Base-by-base conservation (phyloP, 2,888 invertebrate species). In the Agrotis exclamationis region DNA sequence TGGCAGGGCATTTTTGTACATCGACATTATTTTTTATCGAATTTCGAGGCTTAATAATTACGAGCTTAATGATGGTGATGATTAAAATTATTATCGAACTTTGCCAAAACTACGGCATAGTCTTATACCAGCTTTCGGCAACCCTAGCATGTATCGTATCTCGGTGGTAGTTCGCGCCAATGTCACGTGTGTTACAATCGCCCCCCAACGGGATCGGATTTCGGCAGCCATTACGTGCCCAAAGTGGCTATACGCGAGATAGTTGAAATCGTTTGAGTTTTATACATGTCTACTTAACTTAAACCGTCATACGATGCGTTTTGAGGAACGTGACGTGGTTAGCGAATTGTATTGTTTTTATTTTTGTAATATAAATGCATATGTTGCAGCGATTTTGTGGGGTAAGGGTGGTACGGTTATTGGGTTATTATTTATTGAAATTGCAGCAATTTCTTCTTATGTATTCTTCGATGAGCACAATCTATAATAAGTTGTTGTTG, bases 101-200 rank as follows among this genome's bases (percentile, higher is more conserved):
- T 39, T 39, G 39, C 39, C 39, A 11, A 39, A 39, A 39, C 1
- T 39, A 39, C 9, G 39, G 39, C 39, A 39, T 39, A 9, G 9
- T 2, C 39, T 39, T 39, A 39, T 33, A 3, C 9, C 33, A 2
- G 9, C 2, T 39, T 57, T 66, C 33, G 53, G 0, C 76, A 85
- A 63, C 74, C 78, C 74, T 85, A 76, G n/a, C 72, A 28, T 80
- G 80, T 79, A 85, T 85, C 79, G 80, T 74, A 83, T 83, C 83
- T 76, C 28, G 63, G 65, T 78, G 65, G 74, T 70, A 84, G 79
- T 86, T 87, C 82, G 79, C 80, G 82, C 77, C 80, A 81, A 78
- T 86, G 87, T 87, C 87, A 88, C 88, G 86, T 85, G 82, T 82
- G 78, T 63, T 72, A 71, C 83, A 82, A 84, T 80, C 85, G 70